A percentile compares a stretch with the other conserved stretches of the same genome.
These are phyloP conservation scores for Pseudomugil gertrudae DNA, from an alignment of 2,797 vertebrate genomes.

Conservation along the genomic window DNA sequence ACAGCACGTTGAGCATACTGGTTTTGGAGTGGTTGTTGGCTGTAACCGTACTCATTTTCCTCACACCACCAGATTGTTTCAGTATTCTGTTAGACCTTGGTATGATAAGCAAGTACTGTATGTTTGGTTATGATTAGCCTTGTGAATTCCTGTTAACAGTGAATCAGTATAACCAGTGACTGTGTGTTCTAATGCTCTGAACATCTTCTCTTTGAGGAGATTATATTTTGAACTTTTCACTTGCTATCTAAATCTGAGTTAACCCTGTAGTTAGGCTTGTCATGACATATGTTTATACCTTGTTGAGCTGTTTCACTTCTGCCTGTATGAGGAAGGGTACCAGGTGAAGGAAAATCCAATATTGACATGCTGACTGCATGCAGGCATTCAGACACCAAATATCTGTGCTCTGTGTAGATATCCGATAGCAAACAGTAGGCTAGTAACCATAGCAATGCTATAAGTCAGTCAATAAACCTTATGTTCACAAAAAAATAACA, in stretches of 20 bases:
- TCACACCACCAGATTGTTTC: conserved; percentile 23
- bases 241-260: not conserved
- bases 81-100: conserved; percentile 22
- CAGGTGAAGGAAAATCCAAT: conserved; percentile 50
- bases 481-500: not conserved
- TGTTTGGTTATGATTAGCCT: not conserved
- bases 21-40: conserved; percentile 60
- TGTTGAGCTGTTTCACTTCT: conserved; percentile 9
- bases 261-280: not conserved
- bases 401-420: conserved; percentile 19
- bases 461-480: not conserved
- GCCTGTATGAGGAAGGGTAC: conserved; percentile 10
- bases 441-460: conserved; percentile 46
- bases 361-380: conserved; percentile 46
- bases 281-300: not conserved
- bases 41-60: conserved; percentile 67
- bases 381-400: conserved; percentile 34
- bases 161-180: not conserved
- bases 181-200: not conserved
- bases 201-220: not conserved
- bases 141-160: not conserved
- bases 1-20: conserved; percentile 51
- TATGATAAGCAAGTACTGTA: not conserved
- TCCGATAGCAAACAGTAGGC: conserved; percentile 37
- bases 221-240: not conserved